Conservation (phyloP, 2,797 vertebrate genomes). For the Gobio occitaniae region DNA sequence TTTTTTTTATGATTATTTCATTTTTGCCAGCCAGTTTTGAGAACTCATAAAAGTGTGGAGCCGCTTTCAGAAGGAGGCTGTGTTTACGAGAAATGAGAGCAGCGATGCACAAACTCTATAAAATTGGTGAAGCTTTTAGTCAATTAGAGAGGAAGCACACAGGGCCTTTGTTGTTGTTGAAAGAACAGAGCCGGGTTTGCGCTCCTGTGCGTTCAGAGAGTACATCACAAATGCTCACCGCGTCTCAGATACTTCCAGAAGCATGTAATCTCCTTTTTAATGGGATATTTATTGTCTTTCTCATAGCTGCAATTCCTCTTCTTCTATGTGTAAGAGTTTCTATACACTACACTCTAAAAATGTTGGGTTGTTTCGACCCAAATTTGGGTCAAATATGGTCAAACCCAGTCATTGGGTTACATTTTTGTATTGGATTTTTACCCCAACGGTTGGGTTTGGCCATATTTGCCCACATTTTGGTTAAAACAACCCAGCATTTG, state of each 20-base stretch:
- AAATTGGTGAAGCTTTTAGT: conserved; percentile 81
- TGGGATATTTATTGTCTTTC: conserved; percentile 10
- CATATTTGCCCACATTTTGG: too few species aligned
- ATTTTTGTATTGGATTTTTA: too few species aligned
- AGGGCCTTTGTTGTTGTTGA: conserved; percentile 70
- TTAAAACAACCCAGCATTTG: too few species aligned
- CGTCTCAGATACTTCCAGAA: conserved; percentile 11
- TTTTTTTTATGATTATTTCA: conserved; percentile 68
- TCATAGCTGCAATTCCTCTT: conserved; percentile 7
- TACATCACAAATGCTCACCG: conserved; percentile 47
- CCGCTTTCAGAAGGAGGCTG: conserved; percentile 71
- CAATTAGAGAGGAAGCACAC: conserved; percentile 76
- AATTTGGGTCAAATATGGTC: too few species aligned
- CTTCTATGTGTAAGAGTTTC: not conserved
- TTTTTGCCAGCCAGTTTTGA: conserved; percentile 70
- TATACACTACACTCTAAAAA: not conserved
- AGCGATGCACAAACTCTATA: conserved; percentile 80
- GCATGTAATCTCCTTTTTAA: conserved; percentile 10
- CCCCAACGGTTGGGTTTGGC: too few species aligned
- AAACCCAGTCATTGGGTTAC: too few species aligned
- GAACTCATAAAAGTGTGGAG: conserved; percentile 74
- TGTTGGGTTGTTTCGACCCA: too few species aligned
- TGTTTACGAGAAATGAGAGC: conserved; percentile 81
- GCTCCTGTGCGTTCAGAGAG: conserved; percentile 26
- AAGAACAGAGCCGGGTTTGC: conserved; percentile 65